Percentiles rank a stretch among this genome's conserved stretches.
Evolutionary conservation across 2,113 vertebrate species (phyloP).

Genomic region (Morone saxatilis): DNA sequence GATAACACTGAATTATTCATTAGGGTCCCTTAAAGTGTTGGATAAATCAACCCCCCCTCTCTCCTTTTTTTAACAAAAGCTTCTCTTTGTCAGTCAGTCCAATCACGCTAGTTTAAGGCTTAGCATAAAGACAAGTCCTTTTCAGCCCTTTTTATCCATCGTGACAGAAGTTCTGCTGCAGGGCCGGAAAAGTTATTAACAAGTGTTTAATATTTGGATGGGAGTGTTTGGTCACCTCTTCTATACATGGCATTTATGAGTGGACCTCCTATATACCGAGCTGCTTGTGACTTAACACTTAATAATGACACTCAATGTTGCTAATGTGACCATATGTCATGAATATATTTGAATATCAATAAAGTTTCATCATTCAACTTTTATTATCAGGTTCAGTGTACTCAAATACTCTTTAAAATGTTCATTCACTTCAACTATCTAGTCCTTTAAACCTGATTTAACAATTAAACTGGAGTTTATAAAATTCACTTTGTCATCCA

Average conservation of each 20-base stretch:
- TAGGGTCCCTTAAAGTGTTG: conserved; percentile 86
- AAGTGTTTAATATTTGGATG: conserved; percentile 90
- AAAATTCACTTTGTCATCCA: not conserved
- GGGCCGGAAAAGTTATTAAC: conserved; percentile 86
- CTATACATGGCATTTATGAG: conserved; percentile 38
- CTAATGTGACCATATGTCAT: conserved; percentile 61
- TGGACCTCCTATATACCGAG: conserved; percentile 44
- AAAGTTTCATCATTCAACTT: conserved; percentile 35
- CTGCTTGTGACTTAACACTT: conserved; percentile 40
- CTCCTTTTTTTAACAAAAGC: conserved; percentile 81
- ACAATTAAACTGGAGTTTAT: not conserved
- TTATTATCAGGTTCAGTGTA: conserved; percentile 40
- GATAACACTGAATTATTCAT: conserved; percentile 98
- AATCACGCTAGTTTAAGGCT: conserved; percentile 82
- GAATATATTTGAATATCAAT: conserved; percentile 63
- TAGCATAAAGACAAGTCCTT: conserved; percentile 81
- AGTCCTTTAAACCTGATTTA: conserved; percentile 3
- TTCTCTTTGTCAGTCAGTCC: conserved; percentile 80
- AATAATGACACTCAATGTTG: conserved; percentile 64
- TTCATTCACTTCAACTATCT: conserved; percentile 14
- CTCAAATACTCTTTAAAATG: conserved; percentile 34
- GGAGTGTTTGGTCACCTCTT: conserved; percentile 80
- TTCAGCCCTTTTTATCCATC: conserved; percentile 79
- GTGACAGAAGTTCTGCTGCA: conserved; percentile 82
- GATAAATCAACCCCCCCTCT: conserved; percentile 84